phyloP scores from a whole-genome alignment of 2,888 invertebrate genomes.

The Gisinianus flammeolus region DNA sequence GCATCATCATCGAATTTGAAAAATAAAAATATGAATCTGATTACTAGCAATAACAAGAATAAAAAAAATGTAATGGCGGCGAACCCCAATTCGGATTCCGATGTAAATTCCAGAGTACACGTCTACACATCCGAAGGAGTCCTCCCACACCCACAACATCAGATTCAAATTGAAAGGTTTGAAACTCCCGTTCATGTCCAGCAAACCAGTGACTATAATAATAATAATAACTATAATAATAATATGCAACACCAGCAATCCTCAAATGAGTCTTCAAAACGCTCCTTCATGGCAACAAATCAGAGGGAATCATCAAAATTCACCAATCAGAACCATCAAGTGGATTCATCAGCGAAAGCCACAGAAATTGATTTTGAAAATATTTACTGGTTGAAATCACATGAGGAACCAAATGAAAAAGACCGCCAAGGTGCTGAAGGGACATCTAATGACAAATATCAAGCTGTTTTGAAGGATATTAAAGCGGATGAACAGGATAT shows the following conservation, averaged over 20 bases:
- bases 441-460: neutral
- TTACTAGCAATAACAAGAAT: neutral
- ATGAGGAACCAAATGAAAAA: neutral
- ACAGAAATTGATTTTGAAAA: constrained; percentile 28
- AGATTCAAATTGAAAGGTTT: too few relatives aligned
- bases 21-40: neutral
- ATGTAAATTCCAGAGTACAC: neutral
- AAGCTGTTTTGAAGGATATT: neutral
- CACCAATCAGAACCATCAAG: neutral
- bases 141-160: neutral
- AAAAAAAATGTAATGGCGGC: neutral
- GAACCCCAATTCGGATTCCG: neutral
- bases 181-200: too few relatives aligned
- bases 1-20: neutral
- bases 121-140: constrained; percentile 8
- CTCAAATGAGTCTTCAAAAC: neutral
- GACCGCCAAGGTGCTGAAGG: neutral
- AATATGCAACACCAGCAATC: neutral
- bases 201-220: neutral
- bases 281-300: neutral
- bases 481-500: constrained; percentile 12
- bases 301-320: neutral
- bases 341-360: neutral
- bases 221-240: neutral
- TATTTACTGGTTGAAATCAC: constrained; percentile 32